Evolutionary conservation across 2,888 invertebrate species (phyloP).

Genomic region (Agrotis exclamationis): DNA sequence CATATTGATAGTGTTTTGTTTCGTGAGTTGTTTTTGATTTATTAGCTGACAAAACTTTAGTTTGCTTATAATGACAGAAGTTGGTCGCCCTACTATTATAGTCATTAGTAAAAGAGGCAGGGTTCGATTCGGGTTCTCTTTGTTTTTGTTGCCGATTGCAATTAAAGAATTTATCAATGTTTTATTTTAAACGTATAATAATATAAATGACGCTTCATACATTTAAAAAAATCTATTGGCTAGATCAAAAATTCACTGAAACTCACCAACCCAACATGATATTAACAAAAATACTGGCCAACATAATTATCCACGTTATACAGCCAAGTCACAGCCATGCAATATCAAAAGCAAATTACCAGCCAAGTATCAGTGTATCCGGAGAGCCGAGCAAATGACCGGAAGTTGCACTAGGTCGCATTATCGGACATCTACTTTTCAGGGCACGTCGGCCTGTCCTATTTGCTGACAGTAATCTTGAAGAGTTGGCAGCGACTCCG

Average conservation of each 20-base stretch:
- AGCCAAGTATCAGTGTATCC: constrained; percentile 44
- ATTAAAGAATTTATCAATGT: not conserved
- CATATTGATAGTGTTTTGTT: constrained; percentile 22
- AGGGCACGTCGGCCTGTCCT: constrained; percentile 79
- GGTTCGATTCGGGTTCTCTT: too few species aligned
- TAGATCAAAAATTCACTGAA: not conserved
- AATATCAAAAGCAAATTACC: constrained; percentile 53
- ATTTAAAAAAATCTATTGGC: too few species aligned
- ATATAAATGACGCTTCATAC: too few species aligned
- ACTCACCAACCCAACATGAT: not conserved
- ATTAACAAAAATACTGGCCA: not conserved
- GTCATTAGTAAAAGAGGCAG: not conserved
- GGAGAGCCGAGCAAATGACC: constrained; percentile 56
- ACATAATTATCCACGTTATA: not conserved
- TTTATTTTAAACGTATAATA: not conserved
- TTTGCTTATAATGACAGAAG: not conserved
- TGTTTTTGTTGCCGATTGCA: not conserved
- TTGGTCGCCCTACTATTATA: not conserved
- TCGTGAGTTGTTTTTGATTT: not conserved
- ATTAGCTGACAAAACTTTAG: not conserved
- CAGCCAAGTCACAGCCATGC: not conserved
- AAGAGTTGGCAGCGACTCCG: constrained; percentile 79
- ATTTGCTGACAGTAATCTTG: constrained; percentile 87
- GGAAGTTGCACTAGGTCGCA: constrained; percentile 72
- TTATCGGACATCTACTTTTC: constrained; percentile 79